These are phyloP conservation scores for Mystacides longicornis DNA, from an alignment of 2,888 invertebrate species.

Conservation along the genomic window DNA sequence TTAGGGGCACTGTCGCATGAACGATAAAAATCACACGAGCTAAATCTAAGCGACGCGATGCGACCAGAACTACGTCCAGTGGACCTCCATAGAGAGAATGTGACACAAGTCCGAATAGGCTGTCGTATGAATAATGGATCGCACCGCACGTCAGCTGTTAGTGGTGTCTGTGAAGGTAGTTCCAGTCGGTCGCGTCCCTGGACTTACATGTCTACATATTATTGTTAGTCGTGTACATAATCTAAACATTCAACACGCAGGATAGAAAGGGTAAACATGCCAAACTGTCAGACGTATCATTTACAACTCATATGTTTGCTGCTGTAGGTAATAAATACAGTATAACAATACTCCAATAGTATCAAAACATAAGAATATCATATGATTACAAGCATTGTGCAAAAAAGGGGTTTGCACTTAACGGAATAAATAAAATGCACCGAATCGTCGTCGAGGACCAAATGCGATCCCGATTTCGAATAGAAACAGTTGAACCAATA, in stretches of 20 bases:
- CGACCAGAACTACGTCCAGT: too few relatives aligned
- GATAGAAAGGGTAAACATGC: constrained; percentile 23
- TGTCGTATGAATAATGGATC: too few relatives aligned
- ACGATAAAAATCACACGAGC: too few relatives aligned
- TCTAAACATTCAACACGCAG: constrained; percentile 27
- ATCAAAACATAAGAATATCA: constrained; percentile 2
- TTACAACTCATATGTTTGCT: background rate
- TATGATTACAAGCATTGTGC: constrained; percentile 15
- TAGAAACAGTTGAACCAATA: constrained; percentile 12
- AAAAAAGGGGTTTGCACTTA: constrained; percentile 13
- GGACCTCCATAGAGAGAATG: too few relatives aligned
- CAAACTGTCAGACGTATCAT: constrained; percentile 14
- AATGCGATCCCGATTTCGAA: constrained; percentile 9
- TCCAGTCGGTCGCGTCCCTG: too few relatives aligned
- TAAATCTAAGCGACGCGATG: too few relatives aligned
- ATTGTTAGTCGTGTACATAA: constrained; percentile 21
- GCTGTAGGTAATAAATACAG: background rate
- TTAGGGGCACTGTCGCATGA: too few relatives aligned
- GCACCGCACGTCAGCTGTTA: too few relatives aligned
- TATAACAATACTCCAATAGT: background rate
- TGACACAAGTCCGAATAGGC: too few relatives aligned
- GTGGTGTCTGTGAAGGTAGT: too few relatives aligned
- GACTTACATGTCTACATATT: too few relatives aligned
- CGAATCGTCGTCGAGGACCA: background rate
- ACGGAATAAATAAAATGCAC: background rate